Evolutionary conservation across 2,113 vertebrate genomes (phyloP).

Genomic region (Paramormyrops kingsleyae): DNA sequence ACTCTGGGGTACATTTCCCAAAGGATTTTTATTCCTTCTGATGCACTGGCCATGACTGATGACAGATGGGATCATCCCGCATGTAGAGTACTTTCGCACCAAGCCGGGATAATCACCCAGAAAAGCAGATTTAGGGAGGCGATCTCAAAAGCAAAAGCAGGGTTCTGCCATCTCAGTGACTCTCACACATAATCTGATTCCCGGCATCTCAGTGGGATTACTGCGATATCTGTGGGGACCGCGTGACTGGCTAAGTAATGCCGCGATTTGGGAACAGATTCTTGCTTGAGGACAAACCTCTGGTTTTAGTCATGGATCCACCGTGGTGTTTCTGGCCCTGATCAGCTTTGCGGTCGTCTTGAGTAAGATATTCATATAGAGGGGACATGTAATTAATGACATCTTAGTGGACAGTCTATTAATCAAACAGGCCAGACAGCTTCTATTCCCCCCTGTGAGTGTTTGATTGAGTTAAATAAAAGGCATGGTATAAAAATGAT

Average conservation of each 20-base stretch:
- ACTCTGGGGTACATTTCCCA: neutral
- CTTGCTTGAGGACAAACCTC: neutral
- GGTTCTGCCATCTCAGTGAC: neutral
- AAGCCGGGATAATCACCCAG: neutral
- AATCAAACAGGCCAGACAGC: neutral
- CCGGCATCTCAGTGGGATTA: neutral
- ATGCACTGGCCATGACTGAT: neutral
- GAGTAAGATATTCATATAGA: neutral
- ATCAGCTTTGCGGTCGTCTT: neutral
- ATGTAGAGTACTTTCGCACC: neutral
- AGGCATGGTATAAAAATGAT: neutral
- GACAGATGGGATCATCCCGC: neutral
- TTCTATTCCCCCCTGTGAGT: neutral
- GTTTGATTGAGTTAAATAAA: neutral
- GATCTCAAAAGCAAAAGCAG: neutral
- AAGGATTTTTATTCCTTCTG: neutral
- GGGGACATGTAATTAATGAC: neutral
- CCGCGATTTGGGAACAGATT: neutral
- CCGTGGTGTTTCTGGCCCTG: neutral
- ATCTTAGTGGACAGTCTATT: neutral
- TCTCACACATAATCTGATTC: neutral
- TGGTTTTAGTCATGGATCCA: neutral
- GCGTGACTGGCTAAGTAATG: neutral
- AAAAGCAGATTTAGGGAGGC: neutral
- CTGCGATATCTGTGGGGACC: neutral